These are phyloP conservation scores for Ceriagrion tenellum DNA, from an alignment of 2,888 invertebrate species.

Conservation along the genomic window DNA sequence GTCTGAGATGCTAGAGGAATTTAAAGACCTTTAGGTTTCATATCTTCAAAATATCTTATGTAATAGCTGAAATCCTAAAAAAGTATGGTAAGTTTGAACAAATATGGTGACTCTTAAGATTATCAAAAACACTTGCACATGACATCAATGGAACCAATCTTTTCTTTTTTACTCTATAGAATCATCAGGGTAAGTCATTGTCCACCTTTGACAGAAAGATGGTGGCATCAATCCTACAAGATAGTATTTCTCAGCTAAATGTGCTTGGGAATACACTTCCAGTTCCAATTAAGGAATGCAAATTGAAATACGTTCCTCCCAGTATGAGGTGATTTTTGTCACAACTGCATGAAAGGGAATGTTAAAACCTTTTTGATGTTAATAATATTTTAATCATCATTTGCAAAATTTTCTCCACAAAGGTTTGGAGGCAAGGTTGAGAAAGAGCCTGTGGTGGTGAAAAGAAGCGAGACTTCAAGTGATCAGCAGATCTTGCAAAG, in stretches of 20 bases:
- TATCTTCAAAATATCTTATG: too few relatives aligned
- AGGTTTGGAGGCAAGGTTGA: constrained; percentile 71
- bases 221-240: constrained; percentile 73
- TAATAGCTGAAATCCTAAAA: neutral
- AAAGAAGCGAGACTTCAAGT: neutral
- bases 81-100: neutral
- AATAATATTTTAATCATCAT: neutral
- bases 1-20: too few relatives aligned
- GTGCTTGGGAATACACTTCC: constrained; percentile 73
- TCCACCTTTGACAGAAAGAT: constrained; percentile 69
- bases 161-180: neutral
- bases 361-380: neutral
- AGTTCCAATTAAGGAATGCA: constrained; percentile 70
- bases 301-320: constrained; percentile 70
- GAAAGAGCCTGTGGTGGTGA: constrained; percentile 74
- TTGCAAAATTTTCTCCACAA: constrained; percentile 70
- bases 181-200: neutral
- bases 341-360: neutral
- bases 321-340: neutral
- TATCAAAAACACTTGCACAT: neutral
- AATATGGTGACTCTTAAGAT: neutral
- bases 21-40: too few relatives aligned
- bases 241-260: constrained; percentile 73
- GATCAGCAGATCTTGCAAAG: constrained; percentile 6
- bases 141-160: neutral